Conservation (phyloP, 2,113 vertebrate species). For the Eulemur macaco region DNA sequence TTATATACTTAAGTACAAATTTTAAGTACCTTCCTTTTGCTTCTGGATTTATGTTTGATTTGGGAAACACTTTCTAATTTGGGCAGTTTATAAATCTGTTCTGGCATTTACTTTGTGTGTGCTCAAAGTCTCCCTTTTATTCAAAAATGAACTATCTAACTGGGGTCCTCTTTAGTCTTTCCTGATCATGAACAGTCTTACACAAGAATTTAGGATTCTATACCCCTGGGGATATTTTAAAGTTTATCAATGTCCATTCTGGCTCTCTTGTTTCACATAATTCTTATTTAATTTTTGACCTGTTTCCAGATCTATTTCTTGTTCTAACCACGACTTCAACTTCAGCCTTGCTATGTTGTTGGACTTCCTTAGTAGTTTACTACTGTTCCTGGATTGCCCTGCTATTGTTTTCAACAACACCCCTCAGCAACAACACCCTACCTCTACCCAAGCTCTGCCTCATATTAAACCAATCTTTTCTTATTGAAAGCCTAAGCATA, state of each 20-base stretch:
- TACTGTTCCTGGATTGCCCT: background rate
- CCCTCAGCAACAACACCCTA: background rate
- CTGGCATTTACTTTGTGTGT: background rate
- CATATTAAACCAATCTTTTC: background rate
- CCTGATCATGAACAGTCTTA: background rate
- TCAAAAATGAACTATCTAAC: background rate
- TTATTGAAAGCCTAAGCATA: background rate
- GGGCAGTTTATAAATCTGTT: background rate
- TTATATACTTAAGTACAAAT: background rate
- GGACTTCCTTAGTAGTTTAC: background rate
- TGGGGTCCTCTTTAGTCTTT: background rate
- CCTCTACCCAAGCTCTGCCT: background rate
- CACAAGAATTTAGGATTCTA: background rate
- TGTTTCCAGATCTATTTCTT: background rate
- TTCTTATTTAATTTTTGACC: background rate
- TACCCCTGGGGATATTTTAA: background rate
- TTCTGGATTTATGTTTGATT: background rate
- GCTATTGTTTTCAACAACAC: background rate
- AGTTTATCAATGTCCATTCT: background rate
- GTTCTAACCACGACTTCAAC: background rate
- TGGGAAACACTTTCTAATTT: background rate
- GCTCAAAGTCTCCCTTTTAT: background rate
- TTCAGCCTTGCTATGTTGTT: background rate
- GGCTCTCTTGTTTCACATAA: background rate
- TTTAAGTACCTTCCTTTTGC: background rate